These are phyloP conservation scores for Galerucella nymphaeae DNA, from an alignment of 2,888 invertebrate species.

Conservation along the genomic window DNA sequence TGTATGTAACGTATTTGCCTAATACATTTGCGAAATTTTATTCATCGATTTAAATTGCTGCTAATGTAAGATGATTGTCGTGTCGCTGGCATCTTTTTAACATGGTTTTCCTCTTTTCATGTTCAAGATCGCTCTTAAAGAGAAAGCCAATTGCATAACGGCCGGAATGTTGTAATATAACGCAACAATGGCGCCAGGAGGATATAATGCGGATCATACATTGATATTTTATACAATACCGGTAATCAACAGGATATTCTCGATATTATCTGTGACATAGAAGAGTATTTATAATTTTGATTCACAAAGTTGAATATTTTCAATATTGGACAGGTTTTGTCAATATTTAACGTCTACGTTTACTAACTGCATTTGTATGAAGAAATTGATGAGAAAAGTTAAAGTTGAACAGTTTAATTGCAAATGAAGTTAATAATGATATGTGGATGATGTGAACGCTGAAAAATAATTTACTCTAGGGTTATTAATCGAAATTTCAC, in stretches of 20 bases:
- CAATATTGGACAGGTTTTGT: background rate
- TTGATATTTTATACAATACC: conserved; percentile 3
- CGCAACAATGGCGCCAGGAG: conserved; percentile 26
- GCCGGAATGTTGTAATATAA: conserved; percentile 14
- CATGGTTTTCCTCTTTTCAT: conserved; percentile 32
- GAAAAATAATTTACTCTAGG: too few relatives aligned
- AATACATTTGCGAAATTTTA: background rate
- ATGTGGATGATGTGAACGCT: too few relatives aligned
- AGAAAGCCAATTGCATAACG: conserved; percentile 30
- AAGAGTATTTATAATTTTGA: background rate
- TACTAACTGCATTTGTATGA: too few relatives aligned
- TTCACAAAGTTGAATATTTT: background rate
- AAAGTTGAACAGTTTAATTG: too few relatives aligned
- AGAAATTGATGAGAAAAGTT: too few relatives aligned
- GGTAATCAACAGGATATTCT: conserved; percentile 1
- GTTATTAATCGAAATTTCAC: too few relatives aligned
- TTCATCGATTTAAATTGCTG: background rate
- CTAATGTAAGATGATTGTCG: conserved; percentile 11
- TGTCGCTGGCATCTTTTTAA: conserved; percentile 16
- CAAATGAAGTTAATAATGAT: too few relatives aligned
- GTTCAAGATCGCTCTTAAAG: conserved; percentile 29
- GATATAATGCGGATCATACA: conserved; percentile 17
- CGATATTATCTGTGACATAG: background rate
- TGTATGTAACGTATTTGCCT: background rate
- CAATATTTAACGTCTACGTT: too few relatives aligned